Evolutionary conservation across 1,140 invertebrate species (phyloP), one percentile per base, ranked within the genome.

Genomic region (Papilio glaucus): DNA sequence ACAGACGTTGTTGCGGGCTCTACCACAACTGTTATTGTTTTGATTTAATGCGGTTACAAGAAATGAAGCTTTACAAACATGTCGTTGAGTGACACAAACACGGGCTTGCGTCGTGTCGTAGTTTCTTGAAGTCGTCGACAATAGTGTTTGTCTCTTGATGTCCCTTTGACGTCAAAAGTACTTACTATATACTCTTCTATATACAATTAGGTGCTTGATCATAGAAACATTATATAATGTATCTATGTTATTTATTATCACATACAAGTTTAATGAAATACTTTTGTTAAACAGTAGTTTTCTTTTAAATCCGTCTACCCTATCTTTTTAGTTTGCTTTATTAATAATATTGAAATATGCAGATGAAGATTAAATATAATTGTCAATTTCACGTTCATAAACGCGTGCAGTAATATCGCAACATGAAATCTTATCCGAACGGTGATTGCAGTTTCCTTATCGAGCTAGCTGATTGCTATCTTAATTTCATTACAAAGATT

Each of bases 21-120:
- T n/a, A n/a, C n/a, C n/a, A n/a, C n/a, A n/a, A n/a, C n/a, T n/a
- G 18, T 12, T 8, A 13, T 9, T 24, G 45, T 24, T 49, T 49
- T 21, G 45, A 0, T 49, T 49, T 57, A 57, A 57, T 57, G 49
- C 18, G 18, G 1, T 57, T 24, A 24, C 49, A 24, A 57, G 49
- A 57, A 57, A 24, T 26, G 15, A 18, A 18, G 49, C 49, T 57
- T 49, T 57, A 57, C 49, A 57, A 57, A 57, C 49, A 57, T 57
- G n/a, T n/a, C n/a, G 49, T 21, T 18, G 24, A 57, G 49, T 57
- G 49, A 57, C 49, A 33, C 29, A 57, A 57, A 57, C 49, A 24
- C 21, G 10, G 21, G 21, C 18, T 21, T 57, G 21, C 21, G 49
- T 5, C 49, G 49, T 26, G 18, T 49, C 24, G 15, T 10, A 10